Conservation (phyloP, 1,140 invertebrate genomes). For the Saccostrea glomerata region DNA sequence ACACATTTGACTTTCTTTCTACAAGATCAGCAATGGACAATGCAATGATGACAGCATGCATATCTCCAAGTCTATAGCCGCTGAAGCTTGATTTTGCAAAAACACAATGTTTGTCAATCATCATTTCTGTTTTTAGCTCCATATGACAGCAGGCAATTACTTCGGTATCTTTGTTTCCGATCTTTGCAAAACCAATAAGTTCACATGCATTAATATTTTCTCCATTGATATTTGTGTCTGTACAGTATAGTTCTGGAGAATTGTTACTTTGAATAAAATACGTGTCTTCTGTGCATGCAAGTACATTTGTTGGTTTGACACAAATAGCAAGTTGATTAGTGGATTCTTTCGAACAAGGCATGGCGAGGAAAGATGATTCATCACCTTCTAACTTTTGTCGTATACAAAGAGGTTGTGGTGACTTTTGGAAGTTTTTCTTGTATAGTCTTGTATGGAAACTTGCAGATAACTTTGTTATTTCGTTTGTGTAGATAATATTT, state of each 20-base stretch:
- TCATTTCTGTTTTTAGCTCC: not conserved
- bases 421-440: not conserved
- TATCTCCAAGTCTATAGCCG: not conserved
- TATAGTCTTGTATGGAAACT: not conserved
- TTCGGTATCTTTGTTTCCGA: not conserved
- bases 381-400: not conserved
- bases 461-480: not conserved
- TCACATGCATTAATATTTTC: slow-evolving; percentile 23
- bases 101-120: slow-evolving; percentile 24
- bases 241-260: not conserved
- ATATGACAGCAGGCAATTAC: not conserved
- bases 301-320: not conserved
- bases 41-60: slow-evolving; percentile 15
- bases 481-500: not conserved
- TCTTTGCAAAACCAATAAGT: not conserved
- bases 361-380: not conserved
- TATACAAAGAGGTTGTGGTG: not conserved
- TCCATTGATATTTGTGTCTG: not conserved
- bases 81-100: not conserved
- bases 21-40: slow-evolving; percentile 23
- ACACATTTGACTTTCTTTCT: not conserved
- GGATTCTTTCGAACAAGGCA: not conserved
- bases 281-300: not conserved
- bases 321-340: not conserved
- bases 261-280: not conserved